Percentiles rank a stretch among this genome's conserved stretches.
These are phyloP conservation scores for Liopterus haemorrhoidalis DNA, from an alignment of 2,888 invertebrate genomes.

Conservation along the genomic window DNA sequence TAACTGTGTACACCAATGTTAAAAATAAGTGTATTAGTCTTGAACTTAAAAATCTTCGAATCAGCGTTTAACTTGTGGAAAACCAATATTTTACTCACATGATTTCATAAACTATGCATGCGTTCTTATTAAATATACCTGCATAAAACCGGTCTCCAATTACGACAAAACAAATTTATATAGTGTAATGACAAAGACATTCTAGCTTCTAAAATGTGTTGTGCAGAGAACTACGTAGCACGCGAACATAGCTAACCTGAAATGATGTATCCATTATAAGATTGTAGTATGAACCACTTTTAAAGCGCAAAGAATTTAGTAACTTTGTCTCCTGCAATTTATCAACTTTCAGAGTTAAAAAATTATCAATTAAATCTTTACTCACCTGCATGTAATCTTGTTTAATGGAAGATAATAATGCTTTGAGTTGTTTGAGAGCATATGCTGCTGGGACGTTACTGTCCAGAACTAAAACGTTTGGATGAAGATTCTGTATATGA, in stretches of 20 bases:
- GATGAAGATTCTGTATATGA: constrained; percentile 54
- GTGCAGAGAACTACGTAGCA: too few relatives aligned
- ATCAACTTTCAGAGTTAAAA: constrained; percentile 14
- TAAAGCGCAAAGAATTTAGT: constrained; percentile 19
- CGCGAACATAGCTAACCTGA: constrained; percentile 19
- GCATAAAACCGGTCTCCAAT: too few relatives aligned
- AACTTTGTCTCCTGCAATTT: constrained; percentile 20
- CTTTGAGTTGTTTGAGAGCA: constrained; percentile 56
- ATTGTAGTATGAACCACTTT: constrained; percentile 21
- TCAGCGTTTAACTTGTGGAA: too few relatives aligned
- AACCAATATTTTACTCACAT: too few relatives aligned
- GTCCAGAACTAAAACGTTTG: constrained; percentile 55
- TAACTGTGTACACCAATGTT: too few relatives aligned
- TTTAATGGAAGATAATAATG: constrained; percentile 50
- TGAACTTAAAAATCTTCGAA: too few relatives aligned
- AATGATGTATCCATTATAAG: constrained; percentile 21
- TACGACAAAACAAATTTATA: background rate
- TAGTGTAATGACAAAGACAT: too few relatives aligned
- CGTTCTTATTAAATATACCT: too few relatives aligned
- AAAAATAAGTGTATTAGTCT: too few relatives aligned
- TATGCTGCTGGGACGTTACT: constrained; percentile 56
- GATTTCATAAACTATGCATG: too few relatives aligned
- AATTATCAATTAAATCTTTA: constrained; percentile 3
- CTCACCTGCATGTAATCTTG: constrained; percentile 50
- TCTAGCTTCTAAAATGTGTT: too few relatives aligned